phyloP scores from a whole-genome alignment of 2,888 invertebrate genomes.

The Eupithecia inturbata region DNA sequence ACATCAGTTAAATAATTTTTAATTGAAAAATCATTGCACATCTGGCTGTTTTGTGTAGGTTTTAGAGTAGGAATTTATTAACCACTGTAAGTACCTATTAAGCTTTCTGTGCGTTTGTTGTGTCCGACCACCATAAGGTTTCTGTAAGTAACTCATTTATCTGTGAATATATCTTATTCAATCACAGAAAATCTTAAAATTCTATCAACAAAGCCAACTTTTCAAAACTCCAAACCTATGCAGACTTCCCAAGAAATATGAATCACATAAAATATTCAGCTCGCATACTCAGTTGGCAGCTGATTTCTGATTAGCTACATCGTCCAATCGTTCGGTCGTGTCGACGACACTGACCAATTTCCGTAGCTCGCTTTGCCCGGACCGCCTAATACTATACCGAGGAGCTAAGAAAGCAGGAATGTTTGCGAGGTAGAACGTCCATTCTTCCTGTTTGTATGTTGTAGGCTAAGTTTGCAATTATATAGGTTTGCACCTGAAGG shows the following conservation, averaged over 20 bases:
- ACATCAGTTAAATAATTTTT: too few relatives aligned
- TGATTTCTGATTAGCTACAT: constrained; percentile 37
- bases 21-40: too few relatives aligned
- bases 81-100: too few relatives aligned
- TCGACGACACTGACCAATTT: constrained; percentile 36
- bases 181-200: background rate
- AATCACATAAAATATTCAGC: constrained; percentile 31
- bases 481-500: background rate
- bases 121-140: too few relatives aligned
- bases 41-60: too few relatives aligned
- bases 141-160: too few relatives aligned
- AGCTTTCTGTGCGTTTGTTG: too few relatives aligned
- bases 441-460: background rate
- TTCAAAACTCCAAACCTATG: background rate
- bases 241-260: constrained; percentile 11
- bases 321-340: constrained; percentile 29
- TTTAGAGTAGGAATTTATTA: too few relatives aligned
- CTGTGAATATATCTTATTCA: too few relatives aligned
- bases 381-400: constrained; percentile 28
- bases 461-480: background rate
- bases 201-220: background rate
- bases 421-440: constrained; percentile 6
- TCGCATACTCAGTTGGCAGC: constrained; percentile 27
- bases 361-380: constrained; percentile 25
- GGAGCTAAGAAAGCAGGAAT: constrained; percentile 10